Evolutionary conservation across 1,140 invertebrate species (phyloP).

Genomic region (Brachionus rotundiformis): DNA sequence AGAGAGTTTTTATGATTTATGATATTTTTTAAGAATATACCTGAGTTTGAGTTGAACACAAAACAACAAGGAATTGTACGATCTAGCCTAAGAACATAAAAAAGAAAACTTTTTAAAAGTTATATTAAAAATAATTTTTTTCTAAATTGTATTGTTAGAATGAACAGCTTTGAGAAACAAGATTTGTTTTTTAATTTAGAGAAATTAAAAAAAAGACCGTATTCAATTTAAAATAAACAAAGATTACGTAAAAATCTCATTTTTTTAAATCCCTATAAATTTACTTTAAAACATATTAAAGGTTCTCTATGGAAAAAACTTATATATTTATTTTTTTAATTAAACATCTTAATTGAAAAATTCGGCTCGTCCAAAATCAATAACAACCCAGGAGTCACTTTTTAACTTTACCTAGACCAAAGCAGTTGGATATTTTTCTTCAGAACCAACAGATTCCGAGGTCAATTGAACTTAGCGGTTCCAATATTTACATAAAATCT

Average conservation of each 20-base stretch:
- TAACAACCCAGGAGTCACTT: neutral
- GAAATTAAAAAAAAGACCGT: neutral
- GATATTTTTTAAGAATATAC: neutral
- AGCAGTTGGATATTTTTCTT: neutral
- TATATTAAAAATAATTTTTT: neutral
- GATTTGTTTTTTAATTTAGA: neutral
- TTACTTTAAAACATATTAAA: neutral
- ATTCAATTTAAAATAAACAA: constrained; percentile 20
- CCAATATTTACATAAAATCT: neutral
- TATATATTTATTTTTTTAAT: neutral
- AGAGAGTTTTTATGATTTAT: constrained; percentile 29
- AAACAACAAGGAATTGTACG: constrained; percentile 4
- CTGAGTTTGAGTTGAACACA: constrained; percentile 1
- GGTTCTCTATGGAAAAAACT: neutral
- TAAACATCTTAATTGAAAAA: constrained; percentile 9
- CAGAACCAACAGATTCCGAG: neutral
- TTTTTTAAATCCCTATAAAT: constrained; percentile 16
- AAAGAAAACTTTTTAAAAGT: neutral
- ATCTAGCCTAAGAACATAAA: constrained; percentile 13
- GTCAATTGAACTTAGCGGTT: neutral
- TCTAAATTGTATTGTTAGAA: neutral
- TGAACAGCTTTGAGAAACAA: constrained; percentile 27
- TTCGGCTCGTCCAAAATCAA: neutral
- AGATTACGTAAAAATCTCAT: neutral
- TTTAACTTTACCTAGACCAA: neutral